Conservation (phyloP, 2,113 vertebrate species). For the Taurulus bubalis region DNA sequence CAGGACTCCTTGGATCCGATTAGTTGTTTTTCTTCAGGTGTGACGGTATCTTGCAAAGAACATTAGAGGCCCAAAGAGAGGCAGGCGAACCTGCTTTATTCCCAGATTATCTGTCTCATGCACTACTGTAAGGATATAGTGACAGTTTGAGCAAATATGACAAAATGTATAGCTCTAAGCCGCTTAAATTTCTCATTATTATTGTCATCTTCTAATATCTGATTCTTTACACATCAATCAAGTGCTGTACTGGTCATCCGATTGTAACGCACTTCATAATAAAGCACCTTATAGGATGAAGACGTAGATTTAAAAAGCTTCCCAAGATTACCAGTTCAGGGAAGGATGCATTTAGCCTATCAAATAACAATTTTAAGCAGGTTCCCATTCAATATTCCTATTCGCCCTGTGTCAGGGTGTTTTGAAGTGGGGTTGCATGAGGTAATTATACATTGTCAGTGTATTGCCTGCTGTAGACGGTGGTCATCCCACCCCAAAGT, state of each 20-base stretch:
- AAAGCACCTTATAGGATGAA: conserved; percentile 4
- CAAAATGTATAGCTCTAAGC: background rate
- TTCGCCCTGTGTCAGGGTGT: too few species aligned
- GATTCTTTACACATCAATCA: background rate
- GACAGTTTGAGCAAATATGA: background rate
- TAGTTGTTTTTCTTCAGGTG: background rate
- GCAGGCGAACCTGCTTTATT: background rate
- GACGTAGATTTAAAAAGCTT: background rate
- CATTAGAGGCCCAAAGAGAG: background rate
- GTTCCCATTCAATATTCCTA: too few species aligned
- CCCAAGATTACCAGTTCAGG: too few species aligned
- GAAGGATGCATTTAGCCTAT: background rate
- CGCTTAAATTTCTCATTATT: background rate
- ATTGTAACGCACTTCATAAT: background rate
- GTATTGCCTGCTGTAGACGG: background rate
- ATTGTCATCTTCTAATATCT: background rate
- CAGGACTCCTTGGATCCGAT: background rate
- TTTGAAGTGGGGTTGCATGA: too few species aligned
- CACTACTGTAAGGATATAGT: background rate
- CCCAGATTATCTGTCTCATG: background rate
- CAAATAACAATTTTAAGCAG: background rate
- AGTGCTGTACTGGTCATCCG: background rate
- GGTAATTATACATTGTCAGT: too few species aligned
- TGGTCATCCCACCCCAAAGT: background rate
- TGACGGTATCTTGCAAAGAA: background rate